Evolutionary conservation across 1,140 invertebrate species (phyloP).

Genomic region (Brachionus manjavacas): DNA sequence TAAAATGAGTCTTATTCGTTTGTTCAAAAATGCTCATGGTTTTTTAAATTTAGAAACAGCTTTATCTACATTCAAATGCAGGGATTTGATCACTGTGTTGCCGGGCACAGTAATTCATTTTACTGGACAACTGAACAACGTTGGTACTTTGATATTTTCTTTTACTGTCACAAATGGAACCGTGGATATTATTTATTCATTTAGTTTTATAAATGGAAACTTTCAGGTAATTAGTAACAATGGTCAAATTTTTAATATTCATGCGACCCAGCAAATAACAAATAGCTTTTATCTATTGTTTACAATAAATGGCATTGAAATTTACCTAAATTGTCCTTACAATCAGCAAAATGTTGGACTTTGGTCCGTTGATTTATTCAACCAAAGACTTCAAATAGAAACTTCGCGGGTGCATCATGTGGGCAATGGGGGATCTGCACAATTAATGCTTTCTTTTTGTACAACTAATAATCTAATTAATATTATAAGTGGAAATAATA

Average conservation of each 20-base stretch:
- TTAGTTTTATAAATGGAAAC: background rate
- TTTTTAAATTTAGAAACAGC: background rate
- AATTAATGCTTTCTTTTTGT: background rate
- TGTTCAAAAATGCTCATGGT: constrained; percentile 13
- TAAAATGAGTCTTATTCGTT: background rate
- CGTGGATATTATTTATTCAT: background rate
- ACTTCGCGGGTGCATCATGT: background rate
- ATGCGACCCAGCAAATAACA: background rate
- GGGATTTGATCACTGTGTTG: background rate
- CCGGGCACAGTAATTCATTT: constrained; percentile 23
- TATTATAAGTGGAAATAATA: background rate
- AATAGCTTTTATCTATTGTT: background rate
- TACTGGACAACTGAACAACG: background rate
- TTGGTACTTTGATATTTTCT: background rate
- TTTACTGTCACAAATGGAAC: background rate
- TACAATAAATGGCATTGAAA: background rate
- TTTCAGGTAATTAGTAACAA: background rate
- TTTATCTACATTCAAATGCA: background rate
- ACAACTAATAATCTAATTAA: constrained; percentile 7
- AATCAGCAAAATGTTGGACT: background rate
- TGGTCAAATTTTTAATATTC: background rate
- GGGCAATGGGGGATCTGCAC: background rate
- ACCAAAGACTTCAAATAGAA: background rate
- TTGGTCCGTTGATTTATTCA: background rate
- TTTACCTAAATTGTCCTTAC: background rate